Base-by-base conservation (phyloP, 2,113 vertebrate species). In the Oriolus oriolus region DNA sequence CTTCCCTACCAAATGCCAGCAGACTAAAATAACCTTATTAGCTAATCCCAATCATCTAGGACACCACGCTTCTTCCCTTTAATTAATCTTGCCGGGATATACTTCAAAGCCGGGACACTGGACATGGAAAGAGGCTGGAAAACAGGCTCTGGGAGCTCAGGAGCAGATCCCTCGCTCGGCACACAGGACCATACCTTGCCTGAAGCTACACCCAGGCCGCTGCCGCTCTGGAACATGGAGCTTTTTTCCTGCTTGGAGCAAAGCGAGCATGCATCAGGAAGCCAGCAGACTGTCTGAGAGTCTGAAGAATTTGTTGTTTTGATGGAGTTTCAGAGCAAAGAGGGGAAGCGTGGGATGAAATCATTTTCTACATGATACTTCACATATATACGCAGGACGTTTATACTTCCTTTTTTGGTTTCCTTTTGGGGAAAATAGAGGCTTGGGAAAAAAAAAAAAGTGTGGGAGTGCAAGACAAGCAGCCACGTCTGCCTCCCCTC, bases 281-380 rank as follows among this genome's bases (percentile, higher is more conserved):
- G 42, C 33, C 82, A 17, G 73, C 82, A 71, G 42, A 27, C 24
- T 52, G 47, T 11, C 41, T 23, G 84, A 39, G 7, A 44, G 18
- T 4, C 89, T 42, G 49, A 53, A 68, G 80, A 42, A 81, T 84
- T 71, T 64, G 39, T 65, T 82, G 57, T 78, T 94, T 92, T 88
- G 65, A 3, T 49, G 84, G 20, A 88, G 76, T 70, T 70, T 77
- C n/a, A 54, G 60, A 15, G 63, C 75, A n/a, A 73, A 88, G 82
- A 86, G 68, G 71, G 93, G 95, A 97, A 96, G 95, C 16, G 16
- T 81, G 90, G 88, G 90, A 92, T 89, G 73, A 75, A 84, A 87
- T 84, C 0, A 23, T 93, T 84, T 90, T 95, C 61, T 78, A 60
- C 31, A 35, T 57, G 76, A 64, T 90, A 20, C 47, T 90, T 70